phyloP scores from a whole-genome alignment of 1,140 invertebrate species.

The Papilio polytes region DNA sequence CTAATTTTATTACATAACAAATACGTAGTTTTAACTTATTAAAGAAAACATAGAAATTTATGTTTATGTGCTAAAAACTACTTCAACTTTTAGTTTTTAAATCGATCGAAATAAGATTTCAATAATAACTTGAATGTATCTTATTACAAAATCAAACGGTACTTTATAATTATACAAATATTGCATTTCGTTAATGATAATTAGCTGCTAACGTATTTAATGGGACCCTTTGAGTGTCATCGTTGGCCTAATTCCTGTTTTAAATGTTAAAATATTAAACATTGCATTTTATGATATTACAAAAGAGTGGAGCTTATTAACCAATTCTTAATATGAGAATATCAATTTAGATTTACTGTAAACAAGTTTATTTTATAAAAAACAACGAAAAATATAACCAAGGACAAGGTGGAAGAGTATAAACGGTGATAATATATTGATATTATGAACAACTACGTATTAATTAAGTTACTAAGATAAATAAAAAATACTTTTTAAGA shows the following conservation, averaged over 20 bases:
- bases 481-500: too few species aligned
- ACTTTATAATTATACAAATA: background rate
- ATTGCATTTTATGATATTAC: slow-evolving; percentile 19
- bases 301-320: slow-evolving; percentile 7
- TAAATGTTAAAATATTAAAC: slow-evolving; percentile 21
- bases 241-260: background rate
- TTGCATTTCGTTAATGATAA: slow-evolving; percentile 21
- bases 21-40: background rate
- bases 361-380: too few species aligned
- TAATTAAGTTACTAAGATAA: too few species aligned
- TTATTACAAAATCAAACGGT: background rate
- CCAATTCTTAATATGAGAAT: background rate
- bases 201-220: slow-evolving; percentile 6
- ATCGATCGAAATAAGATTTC: background rate
- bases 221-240: background rate
- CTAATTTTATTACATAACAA: too few species aligned
- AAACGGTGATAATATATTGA: too few species aligned
- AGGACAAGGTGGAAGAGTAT: too few species aligned
- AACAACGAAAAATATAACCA: too few species aligned
- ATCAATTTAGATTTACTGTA: background rate
- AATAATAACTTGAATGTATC: background rate
- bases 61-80: too few species aligned
- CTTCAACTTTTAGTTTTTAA: background rate
- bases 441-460: too few species aligned
- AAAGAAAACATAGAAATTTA: too few species aligned